These are phyloP conservation scores for Hypolimnas misippus DNA, from an alignment of 2,888 invertebrate genomes.

Conservation along the genomic window DNA sequence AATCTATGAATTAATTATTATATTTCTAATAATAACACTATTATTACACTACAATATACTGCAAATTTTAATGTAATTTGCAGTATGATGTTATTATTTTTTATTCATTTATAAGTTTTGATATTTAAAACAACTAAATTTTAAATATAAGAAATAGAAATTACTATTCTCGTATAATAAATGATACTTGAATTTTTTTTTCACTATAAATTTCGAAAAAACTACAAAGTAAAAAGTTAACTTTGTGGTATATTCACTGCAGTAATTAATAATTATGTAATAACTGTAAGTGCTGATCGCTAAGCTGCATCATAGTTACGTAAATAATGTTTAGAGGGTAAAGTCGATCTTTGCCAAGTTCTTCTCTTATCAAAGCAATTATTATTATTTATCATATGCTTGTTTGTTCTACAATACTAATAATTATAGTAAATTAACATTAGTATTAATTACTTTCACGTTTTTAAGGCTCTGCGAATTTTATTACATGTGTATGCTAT, in stretches of 20 bases:
- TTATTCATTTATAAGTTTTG: no score
- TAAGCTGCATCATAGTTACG: background rate
- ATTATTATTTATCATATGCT: constrained; percentile 5
- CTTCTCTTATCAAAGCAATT: constrained; percentile 5
- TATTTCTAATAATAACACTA: no score
- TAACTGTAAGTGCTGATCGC: background rate
- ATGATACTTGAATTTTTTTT: no score
- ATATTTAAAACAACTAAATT: no score
- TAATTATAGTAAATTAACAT: constrained; percentile 4
- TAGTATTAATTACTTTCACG: constrained; percentile 2
- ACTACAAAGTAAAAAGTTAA: no score
- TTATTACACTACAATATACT: no score
- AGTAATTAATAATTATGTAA: background rate
- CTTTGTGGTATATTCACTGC: background rate
- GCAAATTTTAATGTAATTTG: no score
- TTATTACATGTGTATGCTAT: background rate
- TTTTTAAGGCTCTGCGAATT: background rate
- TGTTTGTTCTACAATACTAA: background rate
- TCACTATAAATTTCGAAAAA: no score
- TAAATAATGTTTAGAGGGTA: constrained; percentile 1
- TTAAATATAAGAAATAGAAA: no score
- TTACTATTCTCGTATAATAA: no score
- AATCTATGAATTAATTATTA: no score
- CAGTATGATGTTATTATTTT: no score
- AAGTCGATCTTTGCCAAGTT: background rate